A percentile compares a stretch with the other conserved stretches of the same genome.
Evolutionary conservation across 2,113 vertebrate species (phyloP).

Genomic region (Cyphotilapia sp.): DNA sequence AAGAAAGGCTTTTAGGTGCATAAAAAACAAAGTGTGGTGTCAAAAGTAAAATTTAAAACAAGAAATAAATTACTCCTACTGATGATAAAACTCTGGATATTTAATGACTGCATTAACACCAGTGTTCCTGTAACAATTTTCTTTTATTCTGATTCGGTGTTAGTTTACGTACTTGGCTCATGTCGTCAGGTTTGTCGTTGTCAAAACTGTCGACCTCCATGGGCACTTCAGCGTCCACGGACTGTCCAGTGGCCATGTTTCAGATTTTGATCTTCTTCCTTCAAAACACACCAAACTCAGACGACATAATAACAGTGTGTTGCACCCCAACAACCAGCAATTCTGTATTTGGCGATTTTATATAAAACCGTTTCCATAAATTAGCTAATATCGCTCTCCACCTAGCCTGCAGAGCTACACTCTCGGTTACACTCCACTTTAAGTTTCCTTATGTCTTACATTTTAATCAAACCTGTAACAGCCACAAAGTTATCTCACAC

Average conservation of each 20-base stretch:
- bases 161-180: rapidly evolving
- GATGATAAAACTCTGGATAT: rapidly evolving
- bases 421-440: rapidly evolving
- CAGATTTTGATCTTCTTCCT: not conserved
- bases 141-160: not conserved
- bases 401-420: not conserved
- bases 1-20: not conserved
- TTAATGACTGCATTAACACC: too few relatives aligned
- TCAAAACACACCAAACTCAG: not conserved
- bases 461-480: rapidly evolving
- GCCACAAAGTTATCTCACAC: rapidly evolving
- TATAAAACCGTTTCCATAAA: rapidly evolving
- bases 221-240: rapidly evolving
- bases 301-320: rapidly evolving
- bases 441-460: rapidly evolving
- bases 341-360: rapidly evolving
- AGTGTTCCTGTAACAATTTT: too few relatives aligned
- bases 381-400: rapidly evolving
- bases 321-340: rapidly evolving
- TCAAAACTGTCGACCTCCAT: too few relatives aligned
- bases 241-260: not conserved
- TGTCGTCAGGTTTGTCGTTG: not conserved
- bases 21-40: not conserved
- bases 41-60: rapidly evolving
- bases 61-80: too few relatives aligned